These are phyloP conservation scores for Augochlora pura DNA, from an alignment of 1,140 invertebrate species.

Conservation along the genomic window DNA sequence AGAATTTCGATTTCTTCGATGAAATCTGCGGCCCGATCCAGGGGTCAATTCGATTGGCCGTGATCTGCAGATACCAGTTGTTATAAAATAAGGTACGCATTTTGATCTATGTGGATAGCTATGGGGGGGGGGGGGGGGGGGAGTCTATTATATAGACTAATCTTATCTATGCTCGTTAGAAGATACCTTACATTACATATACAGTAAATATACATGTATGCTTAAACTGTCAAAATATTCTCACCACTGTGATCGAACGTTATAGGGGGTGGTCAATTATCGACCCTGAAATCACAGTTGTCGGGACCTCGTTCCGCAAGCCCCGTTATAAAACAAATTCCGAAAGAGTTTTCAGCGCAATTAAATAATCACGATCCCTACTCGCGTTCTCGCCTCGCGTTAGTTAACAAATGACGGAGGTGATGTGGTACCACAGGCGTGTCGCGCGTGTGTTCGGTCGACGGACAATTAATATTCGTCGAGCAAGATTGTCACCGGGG, in stretches of 20 bases:
- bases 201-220: slow-evolving; percentile 76
- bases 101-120: slow-evolving; percentile 47
- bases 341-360: background rate
- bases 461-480: slow-evolving; percentile 24
- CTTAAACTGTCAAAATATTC: slow-evolving; percentile 74
- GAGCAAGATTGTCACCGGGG: slow-evolving; percentile 58
- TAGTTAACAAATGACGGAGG: slow-evolving; percentile 1
- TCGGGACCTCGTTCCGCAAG: background rate
- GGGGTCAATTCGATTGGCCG: slow-evolving; percentile 28
- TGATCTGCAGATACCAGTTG: slow-evolving; percentile 30
- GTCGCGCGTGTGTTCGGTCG: slow-evolving; percentile 31
- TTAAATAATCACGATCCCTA: background rate
- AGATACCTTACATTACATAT: slow-evolving; percentile 73
- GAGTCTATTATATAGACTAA: slow-evolving; percentile 59
- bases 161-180: slow-evolving; percentile 56
- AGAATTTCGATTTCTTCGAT: background rate
- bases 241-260: slow-evolving; percentile 37
- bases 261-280: slow-evolving; percentile 6
- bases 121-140: no score
- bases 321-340: background rate
- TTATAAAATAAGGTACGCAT: slow-evolving; percentile 59
- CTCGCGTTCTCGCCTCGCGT: slow-evolving; percentile 16
- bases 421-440: background rate
- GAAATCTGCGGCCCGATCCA: slow-evolving; percentile 3
- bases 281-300: slow-evolving; percentile 17